phyloP scores from a whole-genome alignment of 2,888 invertebrate genomes.

The Xanthorhoe designata region DNA sequence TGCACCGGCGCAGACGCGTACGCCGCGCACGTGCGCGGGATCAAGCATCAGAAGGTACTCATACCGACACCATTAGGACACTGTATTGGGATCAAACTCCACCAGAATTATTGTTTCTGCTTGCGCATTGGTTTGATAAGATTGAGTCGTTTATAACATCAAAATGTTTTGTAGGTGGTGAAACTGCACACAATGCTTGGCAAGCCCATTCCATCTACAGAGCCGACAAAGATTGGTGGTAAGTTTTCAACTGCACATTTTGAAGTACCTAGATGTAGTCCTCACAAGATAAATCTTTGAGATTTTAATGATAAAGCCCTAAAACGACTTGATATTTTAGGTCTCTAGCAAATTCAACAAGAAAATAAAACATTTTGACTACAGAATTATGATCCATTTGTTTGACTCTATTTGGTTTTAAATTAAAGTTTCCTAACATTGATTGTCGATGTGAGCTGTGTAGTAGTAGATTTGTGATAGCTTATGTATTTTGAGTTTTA shows the following conservation, averaged over 20 bases:
- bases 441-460: not conserved
- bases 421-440: not conserved
- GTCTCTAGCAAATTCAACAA: not conserved
- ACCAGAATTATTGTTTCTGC: too few relatives aligned
- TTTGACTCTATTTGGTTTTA: not conserved
- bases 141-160: not conserved
- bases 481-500: not conserved
- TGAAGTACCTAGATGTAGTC: not conserved
- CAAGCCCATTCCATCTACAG: conserved; percentile 98
- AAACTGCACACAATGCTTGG: conserved; percentile 98
- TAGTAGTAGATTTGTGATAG: not conserved
- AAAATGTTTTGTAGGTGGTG: conserved; percentile 87
- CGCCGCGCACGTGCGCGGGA: conserved; percentile 62
- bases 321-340: not conserved
- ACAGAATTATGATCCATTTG: not conserved
- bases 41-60: conserved; percentile 36
- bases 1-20: conserved; percentile 99
- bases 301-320: not conserved
- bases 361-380: not conserved
- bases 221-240: conserved; percentile 93
- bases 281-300: not conserved
- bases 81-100: not conserved
- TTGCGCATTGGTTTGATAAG: too few relatives aligned
- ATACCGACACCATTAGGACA: not conserved
- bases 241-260: conserved; percentile 14